Base-by-base conservation (phyloP, 2,888 invertebrate species). In the Lasius fuliginosus region DNA sequence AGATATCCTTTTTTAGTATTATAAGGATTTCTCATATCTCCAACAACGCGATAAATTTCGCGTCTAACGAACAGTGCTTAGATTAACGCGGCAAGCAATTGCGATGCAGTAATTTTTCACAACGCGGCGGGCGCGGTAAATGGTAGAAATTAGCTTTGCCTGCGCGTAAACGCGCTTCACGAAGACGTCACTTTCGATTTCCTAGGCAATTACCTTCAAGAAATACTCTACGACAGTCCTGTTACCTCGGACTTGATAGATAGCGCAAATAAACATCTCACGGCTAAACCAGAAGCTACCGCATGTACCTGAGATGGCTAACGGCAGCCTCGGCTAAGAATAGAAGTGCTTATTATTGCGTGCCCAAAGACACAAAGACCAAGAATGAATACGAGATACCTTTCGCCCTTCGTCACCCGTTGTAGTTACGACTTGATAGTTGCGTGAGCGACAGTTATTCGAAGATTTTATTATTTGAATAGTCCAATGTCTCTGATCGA, bases 211-310 rank as follows among this genome's bases (percentile, higher is more conserved):
- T 90, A 87, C 84, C 85, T 85, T 62, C 62, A 74, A 68, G 75
- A 89, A 84, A 87, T 87, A 86, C 83, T 85, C 77, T 86, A 83
- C 86, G 89, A 90, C 89, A 90, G 90, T 88, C 84, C 88, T 87
- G 89, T 90, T 90, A 90, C 87, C 88, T 88, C 81, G 74, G 87
- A 40, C 84, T 89, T 90, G 89, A 90, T 90, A 88, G 87, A 90
- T 90, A 88, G 90, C 89, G 88, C 90, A 90, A 90, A 90, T 90
- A 90, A 90, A 90, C 88, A 89, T 90, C 86, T 87, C 90, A 84
- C 82, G 84, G 84, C 60, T 82, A 86, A 90, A 86, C 85, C 87
- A 90, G 90, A 74, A 88, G 87, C 82, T 81, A 74, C 67, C 69
- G 83, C 81, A 64, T 56, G 82, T 77, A 82, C 86, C 84, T 81